phyloP scores from a whole-genome alignment of 2,797 vertebrate species.

The Acanthopagrus latus region DNA sequence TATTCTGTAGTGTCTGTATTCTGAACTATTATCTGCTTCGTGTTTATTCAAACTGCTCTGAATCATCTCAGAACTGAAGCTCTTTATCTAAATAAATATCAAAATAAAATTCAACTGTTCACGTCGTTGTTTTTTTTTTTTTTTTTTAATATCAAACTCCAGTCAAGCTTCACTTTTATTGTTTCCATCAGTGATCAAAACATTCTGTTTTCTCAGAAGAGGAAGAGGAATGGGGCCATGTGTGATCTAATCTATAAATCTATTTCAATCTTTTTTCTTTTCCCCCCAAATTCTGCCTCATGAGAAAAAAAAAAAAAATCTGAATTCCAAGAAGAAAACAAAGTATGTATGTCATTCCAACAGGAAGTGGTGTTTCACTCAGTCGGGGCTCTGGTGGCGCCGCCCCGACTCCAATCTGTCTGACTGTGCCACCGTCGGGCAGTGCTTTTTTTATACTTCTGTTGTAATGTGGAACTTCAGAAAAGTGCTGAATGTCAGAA shows the following conservation, averaged over 20 bases:
- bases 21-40: not conserved
- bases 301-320: too few relatives aligned
- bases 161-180: not conserved
- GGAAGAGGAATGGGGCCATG: too few relatives aligned
- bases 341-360: not conserved
- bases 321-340: too few relatives aligned
- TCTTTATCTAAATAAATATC: slow-evolving; percentile 30
- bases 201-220: not conserved
- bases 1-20: slow-evolving; percentile 25
- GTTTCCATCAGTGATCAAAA: not conserved
- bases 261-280: not conserved
- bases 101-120: not conserved
- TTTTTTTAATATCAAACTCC: too few relatives aligned
- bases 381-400: not conserved
- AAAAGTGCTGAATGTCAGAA: slow-evolving; percentile 50
- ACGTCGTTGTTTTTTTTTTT: not conserved
- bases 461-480: not conserved
- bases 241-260: too few relatives aligned
- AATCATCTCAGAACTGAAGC: slow-evolving; percentile 6
- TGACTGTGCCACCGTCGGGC: not conserved
- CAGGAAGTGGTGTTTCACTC: not conserved
- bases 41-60: slow-evolving; percentile 22
- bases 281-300: not conserved
- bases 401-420: not conserved
- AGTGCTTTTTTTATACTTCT: slow-evolving; percentile 7